Conservation (phyloP, 2,797 vertebrate species). For the Anguilla anguilla region DNA sequence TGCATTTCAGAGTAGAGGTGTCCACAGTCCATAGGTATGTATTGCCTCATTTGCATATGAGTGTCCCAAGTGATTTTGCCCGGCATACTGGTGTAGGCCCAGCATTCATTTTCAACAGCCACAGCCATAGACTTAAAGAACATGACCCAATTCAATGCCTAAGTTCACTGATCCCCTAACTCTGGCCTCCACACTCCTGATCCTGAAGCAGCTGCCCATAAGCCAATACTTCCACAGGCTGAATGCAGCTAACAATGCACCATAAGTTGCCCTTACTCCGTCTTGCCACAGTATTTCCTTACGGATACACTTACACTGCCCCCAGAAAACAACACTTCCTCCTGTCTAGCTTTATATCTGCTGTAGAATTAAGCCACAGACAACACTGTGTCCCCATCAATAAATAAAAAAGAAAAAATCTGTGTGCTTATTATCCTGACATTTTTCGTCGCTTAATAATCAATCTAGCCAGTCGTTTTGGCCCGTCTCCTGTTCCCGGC, state of each 20-base stretch:
- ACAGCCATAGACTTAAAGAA: constrained; percentile 58
- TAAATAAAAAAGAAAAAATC: neutral
- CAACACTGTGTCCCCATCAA: neutral
- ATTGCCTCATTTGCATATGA: constrained; percentile 67
- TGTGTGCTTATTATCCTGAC: neutral
- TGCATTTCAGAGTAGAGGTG: neutral
- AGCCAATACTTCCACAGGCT: constrained; percentile 59
- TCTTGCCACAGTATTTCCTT: neutral
- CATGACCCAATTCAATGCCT: constrained; percentile 63
- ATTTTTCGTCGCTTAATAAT: constrained; percentile 22
- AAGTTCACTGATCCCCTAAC: constrained; percentile 72
- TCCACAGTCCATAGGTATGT: constrained; percentile 50
- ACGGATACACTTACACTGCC: neutral
- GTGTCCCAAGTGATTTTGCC: constrained; percentile 59
- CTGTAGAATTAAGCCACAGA: neutral
- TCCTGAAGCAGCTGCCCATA: constrained; percentile 48
- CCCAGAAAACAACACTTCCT: neutral
- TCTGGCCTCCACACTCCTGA: constrained; percentile 57
- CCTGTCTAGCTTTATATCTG: neutral
- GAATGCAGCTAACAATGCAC: constrained; percentile 17
- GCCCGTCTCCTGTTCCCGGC: constrained; percentile 20
- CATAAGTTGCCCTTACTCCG: constrained; percentile 1
- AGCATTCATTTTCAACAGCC: constrained; percentile 59
- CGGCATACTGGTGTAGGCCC: constrained; percentile 67
- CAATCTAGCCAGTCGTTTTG: constrained; percentile 27